Percentiles rank a stretch among this genome's conserved stretches.
Conservation (phyloP, 2,888 invertebrate species). For the Elgonia sp. region DNA sequence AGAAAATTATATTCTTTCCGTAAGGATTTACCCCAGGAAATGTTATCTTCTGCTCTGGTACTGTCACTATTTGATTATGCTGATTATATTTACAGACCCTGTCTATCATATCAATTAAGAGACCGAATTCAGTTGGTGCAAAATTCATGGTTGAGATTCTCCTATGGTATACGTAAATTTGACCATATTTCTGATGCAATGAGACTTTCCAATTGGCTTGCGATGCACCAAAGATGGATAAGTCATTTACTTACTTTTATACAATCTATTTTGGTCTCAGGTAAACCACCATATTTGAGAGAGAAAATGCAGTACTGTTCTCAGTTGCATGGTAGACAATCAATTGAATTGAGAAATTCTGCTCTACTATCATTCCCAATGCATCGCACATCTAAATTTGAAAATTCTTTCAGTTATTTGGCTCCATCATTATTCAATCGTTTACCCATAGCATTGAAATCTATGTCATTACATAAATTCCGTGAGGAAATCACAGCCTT, state of each 20-base stretch:
- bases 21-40: too few relatives aligned
- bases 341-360: not conserved
- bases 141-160: not conserved
- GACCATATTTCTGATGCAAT: not conserved
- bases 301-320: not conserved
- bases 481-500: too few relatives aligned
- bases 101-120: not conserved
- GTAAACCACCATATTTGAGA: not conserved
- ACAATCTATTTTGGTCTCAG: not conserved
- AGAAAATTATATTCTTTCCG: conserved; percentile 17
- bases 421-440: too few relatives aligned
- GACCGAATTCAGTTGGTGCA: not conserved
- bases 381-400: too few relatives aligned
- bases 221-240: not conserved
- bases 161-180: conserved; percentile 19
- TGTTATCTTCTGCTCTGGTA: not conserved
- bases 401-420: too few relatives aligned
- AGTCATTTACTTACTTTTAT: not conserved
- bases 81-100: conserved; percentile 4
- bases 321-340: not conserved
- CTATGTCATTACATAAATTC: too few relatives aligned
- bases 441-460: too few relatives aligned
- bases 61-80: conserved; percentile 19
- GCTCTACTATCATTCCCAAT: not conserved
- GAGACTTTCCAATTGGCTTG: not conserved